Base-by-base conservation (phyloP, 2,888 invertebrate species). In the Aphodius granarius region DNA sequence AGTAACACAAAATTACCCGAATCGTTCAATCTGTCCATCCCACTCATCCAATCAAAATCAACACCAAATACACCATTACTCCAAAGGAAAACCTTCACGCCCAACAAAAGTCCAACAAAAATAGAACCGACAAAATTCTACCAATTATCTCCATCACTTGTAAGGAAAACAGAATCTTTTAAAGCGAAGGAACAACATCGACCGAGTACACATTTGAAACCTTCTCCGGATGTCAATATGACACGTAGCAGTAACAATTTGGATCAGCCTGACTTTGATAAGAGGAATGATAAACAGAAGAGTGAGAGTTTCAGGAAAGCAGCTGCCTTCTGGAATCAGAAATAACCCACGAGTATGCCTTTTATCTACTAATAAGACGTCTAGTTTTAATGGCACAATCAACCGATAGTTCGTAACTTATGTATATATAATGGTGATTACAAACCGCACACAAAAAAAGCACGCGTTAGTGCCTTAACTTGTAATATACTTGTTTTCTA, bases 141-240 rank as follows among this genome's bases (percentile, higher is more conserved):
- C 83, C 87, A 88, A 79, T 86, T 86, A 75, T 89, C 89, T 2
- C 84, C 86, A 3, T 82, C 87, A 78, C 80, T 86, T 79, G 84
- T 87, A 81, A 86, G 88, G 85, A 85, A 89, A 86, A 88, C 87
- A 78, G 86, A 86, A 80, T 86, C 88, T 23, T 86, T 88, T 13
- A 86, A 86, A 70, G 88, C 88, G 81, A 88, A 84, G 78, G 84
- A 76, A 18, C 70, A 71, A 23, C 21, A 63, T 23, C 22, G 19
- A 66, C 19, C n/a, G 16, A 72, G 43, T 66, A n/a, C 75, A 17
- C 63, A 74, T 22, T 15, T 74, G 15, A 75, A 43, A 72, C 15
- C 18, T 13, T 63, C 15, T 72, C 66, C 72, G 22, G 64, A 74
- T n/a, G 16, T 22, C 3, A 16, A 15, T 13, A 71, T 70, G 17